These are phyloP conservation scores for Lineus longissimus DNA, from an alignment of 1,140 invertebrate genomes.

Conservation along the genomic window DNA sequence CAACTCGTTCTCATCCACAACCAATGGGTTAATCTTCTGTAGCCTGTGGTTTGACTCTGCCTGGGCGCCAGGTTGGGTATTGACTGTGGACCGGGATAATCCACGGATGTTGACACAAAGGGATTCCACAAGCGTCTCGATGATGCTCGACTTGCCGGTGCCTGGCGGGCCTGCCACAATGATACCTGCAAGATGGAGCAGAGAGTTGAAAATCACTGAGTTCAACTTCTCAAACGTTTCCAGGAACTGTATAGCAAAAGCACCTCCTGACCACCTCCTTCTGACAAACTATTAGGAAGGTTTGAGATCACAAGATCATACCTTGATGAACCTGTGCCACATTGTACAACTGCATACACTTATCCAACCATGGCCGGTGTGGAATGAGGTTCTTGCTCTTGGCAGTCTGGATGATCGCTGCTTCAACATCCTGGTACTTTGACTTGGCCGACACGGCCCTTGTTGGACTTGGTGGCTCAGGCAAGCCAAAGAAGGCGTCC, in stretches of 20 bases:
- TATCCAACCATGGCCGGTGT: constrained; percentile 48
- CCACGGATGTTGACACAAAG: constrained; percentile 32
- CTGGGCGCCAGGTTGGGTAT: constrained; percentile 24
- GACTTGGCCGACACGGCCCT: constrained; percentile 34
- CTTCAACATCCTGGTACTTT: constrained; percentile 34
- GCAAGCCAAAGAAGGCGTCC: constrained; percentile 47
- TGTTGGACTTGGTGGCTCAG: constrained; percentile 30
- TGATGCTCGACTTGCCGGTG: constrained; percentile 50
- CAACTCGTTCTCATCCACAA: constrained; percentile 45
- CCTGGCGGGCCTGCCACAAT: constrained; percentile 51
- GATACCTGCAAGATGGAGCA: constrained; percentile 32
- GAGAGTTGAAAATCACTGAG: not conserved
- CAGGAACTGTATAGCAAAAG: too few relatives aligned
- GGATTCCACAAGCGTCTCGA: constrained; percentile 47
- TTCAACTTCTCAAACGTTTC: too few relatives aligned
- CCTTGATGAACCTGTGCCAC: constrained; percentile 1
- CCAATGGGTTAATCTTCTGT: constrained; percentile 48
- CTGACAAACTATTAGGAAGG: too few relatives aligned
- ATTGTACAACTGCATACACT: constrained; percentile 48
- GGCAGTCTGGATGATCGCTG: constrained; percentile 39
- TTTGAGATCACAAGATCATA: too few relatives aligned
- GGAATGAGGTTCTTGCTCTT: constrained; percentile 39
- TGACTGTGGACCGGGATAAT: constrained; percentile 31
- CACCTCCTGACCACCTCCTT: too few relatives aligned
- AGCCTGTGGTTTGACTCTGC: constrained; percentile 45